Conservation (phyloP, 2,113 vertebrate genomes). For the Platysternon megacephalum region DNA sequence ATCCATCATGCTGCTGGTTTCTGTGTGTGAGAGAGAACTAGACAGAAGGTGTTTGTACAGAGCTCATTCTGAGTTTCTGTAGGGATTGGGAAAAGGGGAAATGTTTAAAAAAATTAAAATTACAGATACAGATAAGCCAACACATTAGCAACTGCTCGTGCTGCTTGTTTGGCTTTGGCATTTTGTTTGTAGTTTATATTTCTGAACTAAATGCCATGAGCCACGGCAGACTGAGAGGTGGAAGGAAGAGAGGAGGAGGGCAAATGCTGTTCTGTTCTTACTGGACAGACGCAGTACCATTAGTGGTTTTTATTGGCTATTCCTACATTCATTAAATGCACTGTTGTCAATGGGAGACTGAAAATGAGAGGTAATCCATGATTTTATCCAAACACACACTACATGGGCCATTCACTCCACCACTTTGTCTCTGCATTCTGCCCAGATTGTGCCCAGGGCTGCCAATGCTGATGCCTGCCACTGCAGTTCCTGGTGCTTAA, state of each 20-base stretch:
- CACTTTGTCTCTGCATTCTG: neutral
- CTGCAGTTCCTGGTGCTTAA: neutral
- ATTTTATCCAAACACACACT: neutral
- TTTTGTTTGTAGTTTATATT: neutral
- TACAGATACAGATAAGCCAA: neutral
- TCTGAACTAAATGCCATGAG: neutral
- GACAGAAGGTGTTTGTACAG: neutral
- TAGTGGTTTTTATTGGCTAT: neutral
- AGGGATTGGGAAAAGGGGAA: neutral
- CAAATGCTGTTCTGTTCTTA: neutral
- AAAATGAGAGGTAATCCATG: neutral
- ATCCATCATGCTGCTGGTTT: accelerated
- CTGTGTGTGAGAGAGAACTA: neutral
- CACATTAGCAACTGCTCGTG: neutral
- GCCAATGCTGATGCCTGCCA: neutral
- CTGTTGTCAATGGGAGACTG: neutral
- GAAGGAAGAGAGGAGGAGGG: neutral
- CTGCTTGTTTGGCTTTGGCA: neutral
- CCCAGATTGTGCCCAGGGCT: constrained; percentile 5
- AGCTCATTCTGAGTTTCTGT: neutral
- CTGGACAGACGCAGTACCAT: accelerated
- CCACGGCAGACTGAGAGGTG: neutral
- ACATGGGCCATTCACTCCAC: neutral
- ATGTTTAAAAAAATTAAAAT: neutral
- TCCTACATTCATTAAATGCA: neutral